Evolutionary conservation across 2,888 invertebrate species (phyloP), one percentile per base, ranked within the genome.

Genomic region (Drosophila anceps): DNA sequence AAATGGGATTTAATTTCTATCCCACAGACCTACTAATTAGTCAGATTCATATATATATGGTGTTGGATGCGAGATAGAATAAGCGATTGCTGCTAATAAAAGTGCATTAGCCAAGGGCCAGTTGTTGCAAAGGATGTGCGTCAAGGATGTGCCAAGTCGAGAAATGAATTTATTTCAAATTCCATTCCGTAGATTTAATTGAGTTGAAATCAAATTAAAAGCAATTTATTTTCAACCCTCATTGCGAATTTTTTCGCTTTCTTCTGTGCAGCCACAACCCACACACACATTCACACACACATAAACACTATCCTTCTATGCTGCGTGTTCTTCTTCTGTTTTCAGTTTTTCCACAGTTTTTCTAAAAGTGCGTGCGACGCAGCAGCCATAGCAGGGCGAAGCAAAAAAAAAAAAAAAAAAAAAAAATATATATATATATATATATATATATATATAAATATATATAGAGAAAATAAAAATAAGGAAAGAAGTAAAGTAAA

Each of bases 181-280:
- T 92, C 90, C 90, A 92, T 92, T 92, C 92, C 90, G 87, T 85
- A 82, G 84, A 92, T 92, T 92, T 92, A 92, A 92, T 92, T 92
- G 92, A 92, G 92, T 92, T 92, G 92, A 92, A 92, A 92, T 92
- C 91, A 91, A 92, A 92, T 92, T 92, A 92, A 92, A 92, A 91
- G 90, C 88, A 91, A 91, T 92, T 91, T 90, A 91, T 90, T 92
- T 91, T 81, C 90, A 91, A 91, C 92, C 92, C 92, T 85, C 88
- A 82, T 81, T 87, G 88, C 87, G 76, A 87, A 81, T 82, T 88
- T 84, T 83, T 84, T 27, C n/a, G 24, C 31, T 55, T 57, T 53
- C 64, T 50, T 62, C 54, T 46, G 54, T 69, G 29, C 37, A 29
- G 67, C 44, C 69, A 50, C 77, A 73, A 69, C 69, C 61, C 74